Percentiles rank a stretch among this genome's conserved stretches.
These are phyloP conservation scores for Batillaria attramentaria DNA, from an alignment of 1,140 invertebrate species.

Conservation along the genomic window DNA sequence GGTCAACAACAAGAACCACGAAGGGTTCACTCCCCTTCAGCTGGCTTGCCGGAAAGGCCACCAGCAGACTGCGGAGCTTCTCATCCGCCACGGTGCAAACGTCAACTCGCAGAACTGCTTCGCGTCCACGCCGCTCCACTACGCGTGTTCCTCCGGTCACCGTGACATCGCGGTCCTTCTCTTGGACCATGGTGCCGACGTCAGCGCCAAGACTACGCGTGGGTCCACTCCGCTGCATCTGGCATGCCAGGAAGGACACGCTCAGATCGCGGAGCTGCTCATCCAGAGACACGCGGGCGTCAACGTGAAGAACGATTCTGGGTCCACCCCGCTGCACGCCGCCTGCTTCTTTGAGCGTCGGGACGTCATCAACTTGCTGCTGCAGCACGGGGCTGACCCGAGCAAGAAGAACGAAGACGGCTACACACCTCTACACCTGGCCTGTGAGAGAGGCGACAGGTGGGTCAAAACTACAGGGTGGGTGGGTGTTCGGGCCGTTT, in stretches of 20 bases:
- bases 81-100: slow-evolving; percentile 79
- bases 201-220: slow-evolving; percentile 56
- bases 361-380: background rate
- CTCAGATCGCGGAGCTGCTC: background rate
- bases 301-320: background rate
- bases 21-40: slow-evolving; percentile 84
- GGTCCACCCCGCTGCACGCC: slow-evolving; percentile 74
- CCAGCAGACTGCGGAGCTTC: slow-evolving; percentile 49
- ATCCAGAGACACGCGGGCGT: slow-evolving; percentile 48
- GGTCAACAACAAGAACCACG: slow-evolving; percentile 71
- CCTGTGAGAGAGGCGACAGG: slow-evolving; percentile 85
- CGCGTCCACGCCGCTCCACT: slow-evolving; percentile 89
- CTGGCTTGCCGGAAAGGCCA: slow-evolving; percentile 91
- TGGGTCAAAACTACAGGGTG: too few relatives aligned
- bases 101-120: slow-evolving; percentile 92
- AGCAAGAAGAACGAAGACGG: slow-evolving; percentile 90
- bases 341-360: background rate
- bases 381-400: slow-evolving; percentile 77
- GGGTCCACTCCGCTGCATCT: slow-evolving; percentile 70
- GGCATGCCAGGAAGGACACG: background rate
- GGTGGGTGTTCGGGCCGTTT: too few relatives aligned
- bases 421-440: slow-evolving; percentile 82
- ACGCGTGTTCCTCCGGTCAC: slow-evolving; percentile 76
- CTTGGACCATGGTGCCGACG: slow-evolving; percentile 29
- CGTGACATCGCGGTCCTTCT: slow-evolving; percentile 31